Evolutionary conservation across 2,797 vertebrate species (phyloP).

Genomic region (Acipenser ruthenus): DNA sequence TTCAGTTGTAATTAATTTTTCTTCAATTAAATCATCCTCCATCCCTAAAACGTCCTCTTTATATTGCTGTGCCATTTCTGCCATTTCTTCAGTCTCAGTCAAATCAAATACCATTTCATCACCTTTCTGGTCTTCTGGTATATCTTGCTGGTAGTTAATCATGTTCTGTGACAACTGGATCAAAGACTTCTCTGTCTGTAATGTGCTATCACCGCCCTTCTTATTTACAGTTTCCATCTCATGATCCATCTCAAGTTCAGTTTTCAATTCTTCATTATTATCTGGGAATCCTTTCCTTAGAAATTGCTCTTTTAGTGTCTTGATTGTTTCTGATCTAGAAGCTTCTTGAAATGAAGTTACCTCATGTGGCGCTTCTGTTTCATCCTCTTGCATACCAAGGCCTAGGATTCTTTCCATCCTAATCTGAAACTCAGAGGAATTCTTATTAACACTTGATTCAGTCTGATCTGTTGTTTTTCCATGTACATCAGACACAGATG

Average conservation of each 20-base stretch:
- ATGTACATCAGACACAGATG: conserved; percentile 45
- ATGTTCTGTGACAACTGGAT: conserved; percentile 37
- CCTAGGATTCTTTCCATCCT: conserved; percentile 40
- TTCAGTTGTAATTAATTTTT: too few species aligned
- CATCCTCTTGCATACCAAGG: conserved; percentile 23
- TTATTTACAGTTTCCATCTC: conserved; percentile 15
- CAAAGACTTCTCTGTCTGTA: conserved; percentile 26
- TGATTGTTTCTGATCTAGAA: conserved; percentile 52
- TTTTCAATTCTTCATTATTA: conserved; percentile 13
- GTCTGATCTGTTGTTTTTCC: conserved; percentile 36
- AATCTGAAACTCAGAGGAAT: conserved; percentile 34
- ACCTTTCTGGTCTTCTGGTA: conserved; percentile 37
- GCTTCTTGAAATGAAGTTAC: conserved; percentile 57
- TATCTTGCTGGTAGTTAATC: conserved; percentile 51
- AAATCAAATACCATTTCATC: conserved; percentile 31
- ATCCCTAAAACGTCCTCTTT: conserved; percentile 20
- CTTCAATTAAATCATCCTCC: conserved; percentile 12
- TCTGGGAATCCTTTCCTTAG: conserved; percentile 22
- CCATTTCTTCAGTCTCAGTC: conserved; percentile 14
- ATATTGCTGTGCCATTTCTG: conserved; percentile 17
- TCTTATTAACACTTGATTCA: conserved; percentile 30
- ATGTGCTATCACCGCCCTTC: conserved; percentile 21
- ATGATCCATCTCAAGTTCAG: conserved; percentile 24
- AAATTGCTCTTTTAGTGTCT: conserved; percentile 56
- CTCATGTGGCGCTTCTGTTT: conserved; percentile 24